Percentiles rank a stretch among this genome's conserved stretches.
Evolutionary conservation across 2,888 invertebrate genomes (phyloP).

Genomic region (Microctonus hyperodae): DNA sequence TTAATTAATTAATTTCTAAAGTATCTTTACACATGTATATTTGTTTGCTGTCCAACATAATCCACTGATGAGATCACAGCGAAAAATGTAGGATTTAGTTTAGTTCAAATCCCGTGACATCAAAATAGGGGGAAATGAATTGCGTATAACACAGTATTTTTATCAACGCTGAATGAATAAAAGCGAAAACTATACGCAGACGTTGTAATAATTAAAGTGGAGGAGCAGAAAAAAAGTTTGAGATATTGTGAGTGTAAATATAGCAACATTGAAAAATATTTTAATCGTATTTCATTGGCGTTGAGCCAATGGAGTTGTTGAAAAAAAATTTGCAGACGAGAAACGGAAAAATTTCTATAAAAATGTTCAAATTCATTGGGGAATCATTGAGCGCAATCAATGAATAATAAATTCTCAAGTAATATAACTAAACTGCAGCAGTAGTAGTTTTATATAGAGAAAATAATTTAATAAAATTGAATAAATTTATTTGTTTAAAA

Average conservation of each 20-base stretch:
- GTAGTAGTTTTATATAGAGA: too few species aligned
- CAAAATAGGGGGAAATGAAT: constrained; percentile 3
- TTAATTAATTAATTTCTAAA: too few species aligned
- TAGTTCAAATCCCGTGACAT: not conserved
- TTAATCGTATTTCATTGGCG: constrained; percentile 45
- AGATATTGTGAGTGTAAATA: not conserved
- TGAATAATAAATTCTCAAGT: too few species aligned
- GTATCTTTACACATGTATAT: too few species aligned
- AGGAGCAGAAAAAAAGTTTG: not conserved
- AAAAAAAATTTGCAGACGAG: too few species aligned
- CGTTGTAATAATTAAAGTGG: not conserved
- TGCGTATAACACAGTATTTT: constrained; percentile 36
- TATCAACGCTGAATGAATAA: constrained; percentile 33
- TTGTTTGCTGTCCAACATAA: not conserved
- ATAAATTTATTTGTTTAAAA: too few species aligned
- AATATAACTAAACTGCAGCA: too few species aligned
- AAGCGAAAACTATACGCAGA: constrained; percentile 30
- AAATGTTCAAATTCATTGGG: too few species aligned
- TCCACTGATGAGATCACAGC: not conserved
- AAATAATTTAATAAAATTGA: too few species aligned
- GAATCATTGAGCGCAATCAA: too few species aligned
- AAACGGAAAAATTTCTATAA: too few species aligned
- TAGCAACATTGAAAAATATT: constrained; percentile 27
- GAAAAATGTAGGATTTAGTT: not conserved
- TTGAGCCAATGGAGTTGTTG: constrained; percentile 42